Conservation (phyloP, 2,113 vertebrate species). For the Tupaia tana region DNA sequence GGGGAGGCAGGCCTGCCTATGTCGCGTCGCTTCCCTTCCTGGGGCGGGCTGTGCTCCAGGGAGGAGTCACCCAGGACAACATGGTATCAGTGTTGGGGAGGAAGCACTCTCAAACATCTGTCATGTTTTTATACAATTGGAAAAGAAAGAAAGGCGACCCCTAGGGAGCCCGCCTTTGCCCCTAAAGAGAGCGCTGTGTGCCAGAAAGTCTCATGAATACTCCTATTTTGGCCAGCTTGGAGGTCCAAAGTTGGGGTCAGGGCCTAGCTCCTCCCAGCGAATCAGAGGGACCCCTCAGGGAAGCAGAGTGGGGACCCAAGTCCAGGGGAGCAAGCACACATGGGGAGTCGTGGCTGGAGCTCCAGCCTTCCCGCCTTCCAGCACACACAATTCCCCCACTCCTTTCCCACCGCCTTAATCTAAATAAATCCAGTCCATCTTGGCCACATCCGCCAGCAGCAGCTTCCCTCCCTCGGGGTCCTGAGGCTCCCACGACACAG, state of each 20-base stretch:
- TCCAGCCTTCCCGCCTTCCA: constrained; percentile 67
- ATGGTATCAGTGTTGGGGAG: neutral
- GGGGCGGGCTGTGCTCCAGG: neutral
- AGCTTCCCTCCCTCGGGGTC: constrained; percentile 87
- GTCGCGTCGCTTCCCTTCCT: neutral
- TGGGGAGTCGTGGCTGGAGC: neutral
- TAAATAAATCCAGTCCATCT: constrained; percentile 87
- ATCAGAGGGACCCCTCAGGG: neutral
- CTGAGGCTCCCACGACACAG: constrained; percentile 88
- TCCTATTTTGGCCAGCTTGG: neutral
- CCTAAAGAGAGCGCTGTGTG: neutral
- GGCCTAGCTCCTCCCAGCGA: neutral
- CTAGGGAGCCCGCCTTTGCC: neutral
- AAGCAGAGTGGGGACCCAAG: neutral
- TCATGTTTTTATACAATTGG: neutral
- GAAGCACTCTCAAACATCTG: neutral
- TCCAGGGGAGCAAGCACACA: neutral
- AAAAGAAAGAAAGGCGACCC: neutral
- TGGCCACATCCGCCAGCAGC: constrained; percentile 83
- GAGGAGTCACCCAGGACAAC: neutral
- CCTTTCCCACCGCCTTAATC: constrained; percentile 89
- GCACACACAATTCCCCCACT: constrained; percentile 70
- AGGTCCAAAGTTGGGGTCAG: neutral
- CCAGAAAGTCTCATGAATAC: neutral
- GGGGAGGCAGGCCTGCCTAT: neutral